These are phyloP conservation scores for Melopsittacus undulatus DNA, from an alignment of 2,797 vertebrate species.

Conservation along the genomic window DNA sequence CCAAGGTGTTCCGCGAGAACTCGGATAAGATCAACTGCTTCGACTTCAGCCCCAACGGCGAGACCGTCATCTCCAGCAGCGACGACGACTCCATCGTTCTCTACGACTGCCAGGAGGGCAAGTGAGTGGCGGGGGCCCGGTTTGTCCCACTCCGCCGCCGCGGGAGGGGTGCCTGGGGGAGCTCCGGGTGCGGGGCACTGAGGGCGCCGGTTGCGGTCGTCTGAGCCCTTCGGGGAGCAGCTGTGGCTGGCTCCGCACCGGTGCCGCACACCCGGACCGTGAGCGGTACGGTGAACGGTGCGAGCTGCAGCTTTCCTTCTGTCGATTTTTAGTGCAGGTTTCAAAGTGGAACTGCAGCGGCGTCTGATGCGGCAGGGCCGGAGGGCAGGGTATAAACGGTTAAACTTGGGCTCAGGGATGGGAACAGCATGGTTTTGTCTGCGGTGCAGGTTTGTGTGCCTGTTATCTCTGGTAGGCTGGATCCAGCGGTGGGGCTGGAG, in stretches of 20 bases:
- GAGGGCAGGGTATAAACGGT: no score
- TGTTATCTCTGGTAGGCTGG: not conserved
- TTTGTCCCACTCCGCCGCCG: not conserved
- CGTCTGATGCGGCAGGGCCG: no score
- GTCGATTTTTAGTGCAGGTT: not conserved
- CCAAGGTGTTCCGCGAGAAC: conserved; percentile 98
- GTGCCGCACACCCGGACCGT: no score
- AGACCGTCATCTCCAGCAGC: conserved; percentile 97
- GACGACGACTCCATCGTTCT: conserved; percentile 97
- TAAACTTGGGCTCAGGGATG: not conserved
- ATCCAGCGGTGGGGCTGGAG: not conserved
- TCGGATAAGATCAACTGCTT: conserved; percentile 99
- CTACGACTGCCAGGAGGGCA: conserved; percentile 98
- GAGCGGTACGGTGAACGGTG: not conserved
- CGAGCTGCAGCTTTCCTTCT: not conserved
- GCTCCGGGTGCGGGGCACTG: no score
- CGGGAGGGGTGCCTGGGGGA: not conserved
- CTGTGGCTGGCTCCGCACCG: no score
- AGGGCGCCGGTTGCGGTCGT: not conserved
- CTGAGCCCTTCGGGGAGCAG: not conserved
- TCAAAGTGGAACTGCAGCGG: not conserved
- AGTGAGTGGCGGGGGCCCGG: conserved; percentile 82
- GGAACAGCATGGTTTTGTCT: not conserved
- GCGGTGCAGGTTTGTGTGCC: fast-evolving
- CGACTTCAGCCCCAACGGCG: conserved; percentile 97